These are phyloP conservation scores for Drosophila bifasciata DNA, from an alignment of 1,140 invertebrate species.

Conservation along the genomic window DNA sequence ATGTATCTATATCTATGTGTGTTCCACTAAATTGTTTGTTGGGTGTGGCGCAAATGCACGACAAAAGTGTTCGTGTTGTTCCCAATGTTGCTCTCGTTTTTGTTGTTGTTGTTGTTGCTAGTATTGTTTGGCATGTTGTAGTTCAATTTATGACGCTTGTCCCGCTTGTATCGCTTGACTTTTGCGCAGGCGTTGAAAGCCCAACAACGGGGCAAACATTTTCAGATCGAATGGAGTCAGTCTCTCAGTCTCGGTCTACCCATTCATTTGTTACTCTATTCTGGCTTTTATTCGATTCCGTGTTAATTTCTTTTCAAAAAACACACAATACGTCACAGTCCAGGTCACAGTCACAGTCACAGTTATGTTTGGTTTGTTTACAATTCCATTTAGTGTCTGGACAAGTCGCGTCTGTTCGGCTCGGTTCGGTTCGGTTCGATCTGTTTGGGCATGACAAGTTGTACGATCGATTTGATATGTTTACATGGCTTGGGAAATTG, in stretches of 20 bases:
- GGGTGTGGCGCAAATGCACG: constrained; percentile 75
- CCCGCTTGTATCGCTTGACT: constrained; percentile 64
- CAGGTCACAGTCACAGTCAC: constrained; percentile 22
- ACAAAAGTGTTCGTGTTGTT: constrained; percentile 63
- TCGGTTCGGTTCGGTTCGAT: too few relatives aligned
- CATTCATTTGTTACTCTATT: constrained; percentile 38
- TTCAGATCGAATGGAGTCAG: constrained; percentile 61
- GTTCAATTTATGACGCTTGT: constrained; percentile 79
- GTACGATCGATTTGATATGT: constrained; percentile 76
- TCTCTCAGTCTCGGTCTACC: constrained; percentile 12
- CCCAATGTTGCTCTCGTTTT: constrained; percentile 42
- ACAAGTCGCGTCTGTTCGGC: constrained; percentile 64
- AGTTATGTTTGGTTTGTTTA: constrained; percentile 60
- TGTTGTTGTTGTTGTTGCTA: too few relatives aligned
- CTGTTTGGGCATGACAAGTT: constrained; percentile 76
- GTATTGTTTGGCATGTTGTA: constrained; percentile 77
- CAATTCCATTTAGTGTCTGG: constrained; percentile 76
- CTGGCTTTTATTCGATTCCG: constrained; percentile 64
- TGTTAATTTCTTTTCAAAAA: constrained; percentile 75
- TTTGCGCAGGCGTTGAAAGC: constrained; percentile 81
- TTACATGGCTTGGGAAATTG: constrained; percentile 69
- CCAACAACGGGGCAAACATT: constrained; percentile 54
- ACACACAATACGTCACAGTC: constrained; percentile 74
- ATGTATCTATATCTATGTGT: constrained; percentile 39
- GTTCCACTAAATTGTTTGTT: constrained; percentile 74